phyloP scores from a whole-genome alignment of 1,140 invertebrate species.

The Carcinoscorpius rotundicauda region DNA sequence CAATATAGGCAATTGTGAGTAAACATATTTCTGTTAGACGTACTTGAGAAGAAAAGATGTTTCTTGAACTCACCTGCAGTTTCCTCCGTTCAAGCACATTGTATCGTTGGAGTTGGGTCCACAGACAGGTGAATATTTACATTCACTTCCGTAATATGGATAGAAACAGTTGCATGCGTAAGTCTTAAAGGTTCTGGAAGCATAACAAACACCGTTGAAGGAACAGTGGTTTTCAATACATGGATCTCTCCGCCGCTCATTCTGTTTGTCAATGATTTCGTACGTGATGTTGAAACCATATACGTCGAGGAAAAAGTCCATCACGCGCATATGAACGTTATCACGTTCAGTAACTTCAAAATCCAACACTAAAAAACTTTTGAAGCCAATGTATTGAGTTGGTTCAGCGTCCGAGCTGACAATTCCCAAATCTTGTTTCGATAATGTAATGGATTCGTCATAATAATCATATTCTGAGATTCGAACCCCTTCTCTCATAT shows the following conservation, averaged over 20 bases:
- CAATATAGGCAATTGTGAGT: no score
- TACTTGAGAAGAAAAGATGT: no score
- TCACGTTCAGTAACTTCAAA: constrained; percentile 56
- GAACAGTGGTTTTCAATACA: constrained; percentile 57
- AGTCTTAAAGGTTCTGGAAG: constrained; percentile 46
- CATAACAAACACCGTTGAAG: constrained; percentile 67
- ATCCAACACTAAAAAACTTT: constrained; percentile 62
- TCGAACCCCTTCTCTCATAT: constrained; percentile 59
- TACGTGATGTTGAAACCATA: constrained; percentile 89
- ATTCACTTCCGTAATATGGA: constrained; percentile 31
- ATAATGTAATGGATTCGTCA: constrained; percentile 23
- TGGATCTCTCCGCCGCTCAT: constrained; percentile 13
- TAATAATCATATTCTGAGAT: constrained; percentile 61
- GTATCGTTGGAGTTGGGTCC: constrained; percentile 31
- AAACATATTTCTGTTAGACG: no score
- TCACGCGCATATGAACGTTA: constrained; percentile 66
- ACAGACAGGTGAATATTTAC: constrained; percentile 35
- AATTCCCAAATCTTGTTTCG: constrained; percentile 25
- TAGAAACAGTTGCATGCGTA: constrained; percentile 35
- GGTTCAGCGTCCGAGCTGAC: constrained; percentile 31
- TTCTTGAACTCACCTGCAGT: constrained; percentile 29
- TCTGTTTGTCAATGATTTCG: constrained; percentile 46
- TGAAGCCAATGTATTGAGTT: constrained; percentile 42
- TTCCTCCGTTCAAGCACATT: constrained; percentile 31
- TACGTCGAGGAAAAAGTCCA: constrained; percentile 64